A percentile compares a stretch with the other conserved stretches of the same genome.
phyloP scores from a whole-genome alignment of 2,888 invertebrate species.

The Drosophila prolongata region DNA sequence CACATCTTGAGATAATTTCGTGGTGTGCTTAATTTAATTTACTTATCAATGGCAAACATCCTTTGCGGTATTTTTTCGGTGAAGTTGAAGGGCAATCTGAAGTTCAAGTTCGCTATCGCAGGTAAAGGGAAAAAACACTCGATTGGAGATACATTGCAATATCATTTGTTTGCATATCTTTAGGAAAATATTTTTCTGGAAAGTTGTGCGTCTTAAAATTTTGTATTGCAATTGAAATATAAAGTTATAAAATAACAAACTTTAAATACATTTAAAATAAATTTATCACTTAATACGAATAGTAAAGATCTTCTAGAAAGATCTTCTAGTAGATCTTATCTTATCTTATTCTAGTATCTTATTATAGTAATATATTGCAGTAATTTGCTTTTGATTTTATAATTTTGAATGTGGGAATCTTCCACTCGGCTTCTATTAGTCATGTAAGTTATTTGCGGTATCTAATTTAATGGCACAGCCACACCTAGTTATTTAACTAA shows the following conservation, averaged over 20 bases:
- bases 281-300: no score
- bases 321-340: no score
- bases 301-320: no score
- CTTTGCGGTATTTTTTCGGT: conserved; percentile 44
- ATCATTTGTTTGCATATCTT: neutral
- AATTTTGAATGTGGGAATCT: neutral
- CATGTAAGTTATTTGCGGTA: neutral
- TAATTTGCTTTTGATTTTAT: neutral
- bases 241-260: no score
- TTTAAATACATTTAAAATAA: no score
- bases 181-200: neutral
- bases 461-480: neutral
- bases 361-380: no score
- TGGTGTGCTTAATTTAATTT: conserved; percentile 42
- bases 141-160: neutral
- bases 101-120: conserved; percentile 68
- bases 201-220: neutral
- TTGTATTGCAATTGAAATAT: no score
- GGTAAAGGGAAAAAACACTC: neutral
- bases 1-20: conserved; percentile 33
- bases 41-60: conserved; percentile 74
- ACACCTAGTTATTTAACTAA: conserved; percentile 1
- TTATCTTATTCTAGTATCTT: no score
- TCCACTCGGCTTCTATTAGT: neutral
- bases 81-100: conserved; percentile 75